phyloP scores from a whole-genome alignment of 2,113 vertebrate species.

The Gallinago paraguaiae region DNA sequence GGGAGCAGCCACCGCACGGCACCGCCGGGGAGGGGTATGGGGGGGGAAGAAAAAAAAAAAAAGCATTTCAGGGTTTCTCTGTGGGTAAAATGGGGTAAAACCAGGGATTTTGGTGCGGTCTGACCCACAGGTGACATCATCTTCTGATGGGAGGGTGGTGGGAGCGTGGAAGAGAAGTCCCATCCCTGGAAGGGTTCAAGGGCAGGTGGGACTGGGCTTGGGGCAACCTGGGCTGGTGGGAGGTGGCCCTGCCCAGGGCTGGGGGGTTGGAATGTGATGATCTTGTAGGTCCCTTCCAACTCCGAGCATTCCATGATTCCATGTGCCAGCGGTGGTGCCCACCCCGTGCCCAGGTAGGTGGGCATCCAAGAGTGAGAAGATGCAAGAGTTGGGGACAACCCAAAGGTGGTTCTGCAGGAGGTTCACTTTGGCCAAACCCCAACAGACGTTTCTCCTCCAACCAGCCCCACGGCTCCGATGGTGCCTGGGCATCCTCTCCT shows the following conservation, averaged over 20 bases:
- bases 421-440: fast-evolving
- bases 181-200: too few relatives aligned
- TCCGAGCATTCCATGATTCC: too few relatives aligned
- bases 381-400: not conserved
- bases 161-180: too few relatives aligned
- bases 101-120: fast-evolving
- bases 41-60: not conserved
- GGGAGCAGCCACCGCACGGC: not conserved
- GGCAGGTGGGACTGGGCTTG: too few relatives aligned
- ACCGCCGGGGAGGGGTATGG: fast-evolving
- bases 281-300: too few relatives aligned
- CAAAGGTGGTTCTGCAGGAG: not conserved
- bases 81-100: fast-evolving
- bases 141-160: too few relatives aligned
- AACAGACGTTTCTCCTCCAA: not conserved
- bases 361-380: not conserved
- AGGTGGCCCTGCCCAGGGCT: too few relatives aligned
- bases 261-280: too few relatives aligned
- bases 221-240: too few relatives aligned
- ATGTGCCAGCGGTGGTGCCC: not conserved
- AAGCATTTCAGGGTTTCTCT: not conserved
- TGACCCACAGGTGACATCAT: fast-evolving
- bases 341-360: not conserved
- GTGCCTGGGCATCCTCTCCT: fast-evolving
- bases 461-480: not conserved